Conservation (phyloP, 64 coral and sea anemone species). For the Pocillopora damicornis region DNA sequence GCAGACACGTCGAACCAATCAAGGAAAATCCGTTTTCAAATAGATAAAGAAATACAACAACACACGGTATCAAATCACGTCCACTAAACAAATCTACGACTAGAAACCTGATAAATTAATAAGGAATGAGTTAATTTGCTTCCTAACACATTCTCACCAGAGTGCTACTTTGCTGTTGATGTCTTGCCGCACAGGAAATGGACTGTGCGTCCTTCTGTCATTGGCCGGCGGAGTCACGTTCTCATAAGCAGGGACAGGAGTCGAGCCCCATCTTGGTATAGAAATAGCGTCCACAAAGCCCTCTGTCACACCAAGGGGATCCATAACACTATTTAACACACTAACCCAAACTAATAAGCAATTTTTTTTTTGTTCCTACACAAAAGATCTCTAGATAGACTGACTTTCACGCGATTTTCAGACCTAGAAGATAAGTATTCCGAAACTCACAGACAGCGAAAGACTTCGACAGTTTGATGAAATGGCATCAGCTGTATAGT, state of each 20-base stretch:
- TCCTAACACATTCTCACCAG: constrained; percentile 45
- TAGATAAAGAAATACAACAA: no score
- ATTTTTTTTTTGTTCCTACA: not conserved
- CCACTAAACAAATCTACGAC: not conserved
- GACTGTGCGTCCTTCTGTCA: constrained; percentile 11
- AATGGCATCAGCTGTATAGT: no score
- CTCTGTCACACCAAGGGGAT: constrained; percentile 78
- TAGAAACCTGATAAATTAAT: not conserved
- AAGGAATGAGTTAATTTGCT: no score
- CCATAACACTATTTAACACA: constrained; percentile 36
- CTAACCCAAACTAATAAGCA: not conserved
- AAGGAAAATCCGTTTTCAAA: no score
- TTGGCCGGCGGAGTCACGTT: not conserved
- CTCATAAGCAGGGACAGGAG: constrained; percentile 41
- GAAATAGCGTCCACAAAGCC: constrained; percentile 56
- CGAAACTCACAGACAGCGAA: no score
- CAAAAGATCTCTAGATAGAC: not conserved
- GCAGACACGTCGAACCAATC: no score
- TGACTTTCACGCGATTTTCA: not conserved
- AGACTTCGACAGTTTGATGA: no score
- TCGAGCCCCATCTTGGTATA: constrained; percentile 77
- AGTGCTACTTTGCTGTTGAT: constrained; percentile 76
- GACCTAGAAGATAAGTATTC: not conserved
- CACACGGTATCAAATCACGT: not conserved
- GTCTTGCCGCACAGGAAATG: constrained; percentile 74